Evolutionary conservation across 2,113 vertebrate species (phyloP).

Genomic region (Cheilinus undulatus): DNA sequence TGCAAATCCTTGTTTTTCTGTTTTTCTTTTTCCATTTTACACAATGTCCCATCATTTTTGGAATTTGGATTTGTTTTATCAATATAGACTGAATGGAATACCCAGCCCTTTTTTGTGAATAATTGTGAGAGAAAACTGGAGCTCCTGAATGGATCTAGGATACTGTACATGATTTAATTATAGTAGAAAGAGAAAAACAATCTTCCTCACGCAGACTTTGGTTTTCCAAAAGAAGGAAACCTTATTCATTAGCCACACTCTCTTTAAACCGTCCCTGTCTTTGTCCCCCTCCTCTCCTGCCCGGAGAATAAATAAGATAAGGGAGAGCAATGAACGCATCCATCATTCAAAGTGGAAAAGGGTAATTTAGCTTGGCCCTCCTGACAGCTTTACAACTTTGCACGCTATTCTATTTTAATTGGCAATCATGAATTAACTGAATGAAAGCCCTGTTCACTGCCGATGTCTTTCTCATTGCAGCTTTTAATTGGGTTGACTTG

Average conservation of each 20-base stretch:
- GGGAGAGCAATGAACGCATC: conserved; percentile 79
- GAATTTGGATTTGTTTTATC: too few species aligned
- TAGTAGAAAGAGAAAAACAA: conserved; percentile 46
- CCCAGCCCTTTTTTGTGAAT: conserved; percentile 18
- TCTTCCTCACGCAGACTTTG: conserved; percentile 34
- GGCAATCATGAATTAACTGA: conserved; percentile 87
- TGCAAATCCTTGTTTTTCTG: too few species aligned
- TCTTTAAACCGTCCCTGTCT: conserved; percentile 59
- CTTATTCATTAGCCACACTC: conserved; percentile 57
- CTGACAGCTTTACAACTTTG: conserved; percentile 85
- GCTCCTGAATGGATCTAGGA: conserved; percentile 8
- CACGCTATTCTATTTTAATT: conserved; percentile 85
- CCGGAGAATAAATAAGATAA: conserved; percentile 83
- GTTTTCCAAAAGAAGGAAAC: conserved; percentile 35
- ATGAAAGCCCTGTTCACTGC: conserved; percentile 76
- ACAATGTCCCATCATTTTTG: too few species aligned
- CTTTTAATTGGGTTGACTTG: conserved; percentile 87
- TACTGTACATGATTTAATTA: conserved; percentile 57
- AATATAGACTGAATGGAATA: conserved; percentile 8
- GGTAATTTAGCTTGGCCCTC: conserved; percentile 81
- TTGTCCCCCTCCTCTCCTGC: conserved; percentile 21
- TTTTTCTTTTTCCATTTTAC: too few species aligned
- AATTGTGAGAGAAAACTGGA: conserved; percentile 23
- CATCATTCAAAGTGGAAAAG: conserved; percentile 84
- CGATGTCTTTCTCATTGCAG: conserved; percentile 77